These are phyloP conservation scores for Zaprionus lachaisei DNA, from an alignment of 1,140 invertebrate species.

Conservation along the genomic window DNA sequence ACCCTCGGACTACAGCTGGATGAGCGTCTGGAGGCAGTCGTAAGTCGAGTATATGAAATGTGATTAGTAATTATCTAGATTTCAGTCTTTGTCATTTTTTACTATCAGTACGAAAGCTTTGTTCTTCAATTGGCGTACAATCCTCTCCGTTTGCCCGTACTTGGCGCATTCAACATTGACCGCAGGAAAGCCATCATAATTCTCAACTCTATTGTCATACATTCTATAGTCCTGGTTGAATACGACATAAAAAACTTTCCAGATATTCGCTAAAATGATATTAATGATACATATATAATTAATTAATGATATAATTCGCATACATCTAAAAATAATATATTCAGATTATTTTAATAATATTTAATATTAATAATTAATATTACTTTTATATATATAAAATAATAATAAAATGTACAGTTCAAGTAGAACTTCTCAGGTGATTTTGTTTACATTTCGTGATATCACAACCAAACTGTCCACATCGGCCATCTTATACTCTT, in stretches of 20 bases:
- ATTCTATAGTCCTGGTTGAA: not conserved
- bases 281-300: too few species aligned
- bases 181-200: not conserved
- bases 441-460: too few species aligned
- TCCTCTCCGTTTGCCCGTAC: not conserved
- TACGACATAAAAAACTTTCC: not conserved
- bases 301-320: too few species aligned
- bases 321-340: too few species aligned
- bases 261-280: too few species aligned
- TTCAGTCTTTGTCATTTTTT: not conserved
- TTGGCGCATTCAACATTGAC: not conserved
- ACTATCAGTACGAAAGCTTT: not conserved
- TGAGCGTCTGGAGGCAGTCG: not conserved
- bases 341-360: too few species aligned
- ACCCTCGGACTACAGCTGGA: not conserved
- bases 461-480: too few species aligned
- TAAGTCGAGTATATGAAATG: not conserved
- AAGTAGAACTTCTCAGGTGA: too few species aligned
- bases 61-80: not conserved
- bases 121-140: not conserved
- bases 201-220: not conserved
- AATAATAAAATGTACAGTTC: too few species aligned
- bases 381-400: too few species aligned
- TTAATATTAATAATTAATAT: too few species aligned
- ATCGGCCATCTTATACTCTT: too few species aligned